These are phyloP conservation scores for Julus scanicus DNA, from an alignment of 2,888 invertebrate species.

Conservation along the genomic window DNA sequence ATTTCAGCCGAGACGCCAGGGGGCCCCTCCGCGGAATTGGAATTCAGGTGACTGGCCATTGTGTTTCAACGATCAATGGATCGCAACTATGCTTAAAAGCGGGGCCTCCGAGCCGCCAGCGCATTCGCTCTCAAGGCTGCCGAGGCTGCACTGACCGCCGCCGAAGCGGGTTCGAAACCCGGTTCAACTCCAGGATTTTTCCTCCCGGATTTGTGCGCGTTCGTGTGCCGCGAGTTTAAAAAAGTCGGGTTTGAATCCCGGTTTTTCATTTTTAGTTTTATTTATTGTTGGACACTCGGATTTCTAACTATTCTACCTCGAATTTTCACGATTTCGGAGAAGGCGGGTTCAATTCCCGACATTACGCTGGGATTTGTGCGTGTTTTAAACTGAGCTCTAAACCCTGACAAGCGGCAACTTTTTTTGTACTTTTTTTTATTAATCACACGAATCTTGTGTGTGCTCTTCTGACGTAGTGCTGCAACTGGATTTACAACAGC, in stretches of 20 bases:
- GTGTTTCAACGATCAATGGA: not conserved
- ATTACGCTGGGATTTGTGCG: too few relatives aligned
- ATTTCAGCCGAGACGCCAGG: constrained; percentile 7
- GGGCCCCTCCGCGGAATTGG: not conserved
- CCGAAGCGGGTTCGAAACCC: not conserved
- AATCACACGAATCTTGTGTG: too few relatives aligned
- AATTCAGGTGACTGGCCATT: not conserved
- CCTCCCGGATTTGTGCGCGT: not conserved
- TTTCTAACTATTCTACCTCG: too few relatives aligned
- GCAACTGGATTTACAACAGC: not conserved
- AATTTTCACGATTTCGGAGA: too few relatives aligned
- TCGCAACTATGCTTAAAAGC: constrained; percentile 29
- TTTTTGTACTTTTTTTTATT: too few relatives aligned
- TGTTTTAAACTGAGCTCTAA: too few relatives aligned
- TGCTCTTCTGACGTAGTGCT: too few relatives aligned
- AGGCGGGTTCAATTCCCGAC: too few relatives aligned
- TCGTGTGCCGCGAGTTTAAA: not conserved
- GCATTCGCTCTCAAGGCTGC: not conserved
- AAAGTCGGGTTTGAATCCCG: not conserved
- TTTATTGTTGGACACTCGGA: too few relatives aligned
- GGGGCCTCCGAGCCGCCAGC: not conserved
- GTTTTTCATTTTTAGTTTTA: too few relatives aligned
- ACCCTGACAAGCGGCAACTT: too few relatives aligned
- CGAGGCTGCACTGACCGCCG: not conserved
- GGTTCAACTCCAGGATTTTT: not conserved